A percentile compares a stretch with the other conserved stretches of the same genome.
These are phyloP conservation scores for Drosophila suzukii DNA, from an alignment of 1,140 invertebrate species.

Conservation along the genomic window DNA sequence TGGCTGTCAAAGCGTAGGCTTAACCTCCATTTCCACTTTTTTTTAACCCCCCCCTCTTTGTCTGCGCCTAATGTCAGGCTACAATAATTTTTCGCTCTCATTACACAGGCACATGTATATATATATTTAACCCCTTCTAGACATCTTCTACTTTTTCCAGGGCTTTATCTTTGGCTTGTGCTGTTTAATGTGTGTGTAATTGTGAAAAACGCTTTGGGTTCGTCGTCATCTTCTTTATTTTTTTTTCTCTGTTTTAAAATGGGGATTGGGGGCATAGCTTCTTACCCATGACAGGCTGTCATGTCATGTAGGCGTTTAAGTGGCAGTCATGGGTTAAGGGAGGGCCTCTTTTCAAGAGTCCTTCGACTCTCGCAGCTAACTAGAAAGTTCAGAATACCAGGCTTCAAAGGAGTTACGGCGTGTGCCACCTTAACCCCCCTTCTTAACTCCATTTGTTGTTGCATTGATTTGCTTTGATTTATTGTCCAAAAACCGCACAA, in stretches of 20 bases:
- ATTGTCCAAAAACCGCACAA: slow-evolving; percentile 70
- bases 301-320: slow-evolving; percentile 66
- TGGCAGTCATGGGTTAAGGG: slow-evolving; percentile 32
- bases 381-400: neutral
- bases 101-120: slow-evolving; percentile 22
- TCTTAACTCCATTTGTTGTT: neutral
- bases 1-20: slow-evolving; percentile 36
- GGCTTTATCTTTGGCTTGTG: slow-evolving; percentile 7
- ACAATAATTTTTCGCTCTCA: slow-evolving; percentile 24
- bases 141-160: slow-evolving; percentile 2
- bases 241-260: neutral
- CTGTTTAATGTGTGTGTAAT: slow-evolving; percentile 76
- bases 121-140: slow-evolving; percentile 17
- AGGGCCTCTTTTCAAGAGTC: slow-evolving; percentile 6
- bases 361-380: slow-evolving; percentile 22
- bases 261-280: slow-evolving; percentile 10
- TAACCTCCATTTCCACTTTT: neutral
- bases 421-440: slow-evolving; percentile 6
- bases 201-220: slow-evolving; percentile 57
- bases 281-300: slow-evolving; percentile 25
- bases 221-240: slow-evolving; percentile 13
- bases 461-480: slow-evolving; percentile 84
- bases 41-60: slow-evolving; percentile 4
- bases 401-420: slow-evolving; percentile 48
- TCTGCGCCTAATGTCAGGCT: slow-evolving; percentile 55